Evolutionary conservation across 2,797 vertebrate species (phyloP).

Genomic region (Cheracebus regulus): DNA sequence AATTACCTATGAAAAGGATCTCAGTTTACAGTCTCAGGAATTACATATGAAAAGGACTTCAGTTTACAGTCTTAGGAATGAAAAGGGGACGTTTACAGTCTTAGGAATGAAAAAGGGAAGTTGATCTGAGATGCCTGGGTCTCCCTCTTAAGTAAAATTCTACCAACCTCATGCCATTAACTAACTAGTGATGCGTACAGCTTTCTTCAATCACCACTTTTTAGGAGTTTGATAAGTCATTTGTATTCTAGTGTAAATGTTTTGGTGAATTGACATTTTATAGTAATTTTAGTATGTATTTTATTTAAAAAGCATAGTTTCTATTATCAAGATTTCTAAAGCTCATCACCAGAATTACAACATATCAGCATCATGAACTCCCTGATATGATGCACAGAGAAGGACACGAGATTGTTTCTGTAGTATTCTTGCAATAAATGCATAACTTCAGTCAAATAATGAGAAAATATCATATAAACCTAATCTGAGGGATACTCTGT

Average conservation of each 20-base stretch:
- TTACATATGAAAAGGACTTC: too few relatives aligned
- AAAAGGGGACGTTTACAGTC: too few relatives aligned
- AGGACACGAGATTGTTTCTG: conserved; percentile 3
- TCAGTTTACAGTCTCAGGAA: too few relatives aligned
- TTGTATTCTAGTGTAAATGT: not conserved
- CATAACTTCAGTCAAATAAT: not conserved
- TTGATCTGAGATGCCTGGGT: too few relatives aligned
- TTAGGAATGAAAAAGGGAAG: too few relatives aligned
- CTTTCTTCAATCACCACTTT: conserved; percentile 14
- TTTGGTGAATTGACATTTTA: not conserved
- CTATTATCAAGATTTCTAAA: conserved; percentile 47
- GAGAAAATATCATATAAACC: not conserved
- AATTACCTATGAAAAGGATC: too few relatives aligned
- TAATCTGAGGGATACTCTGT: not conserved
- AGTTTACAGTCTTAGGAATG: too few relatives aligned
- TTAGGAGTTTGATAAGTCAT: not conserved
- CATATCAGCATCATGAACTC: not conserved
- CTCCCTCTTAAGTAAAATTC: conserved; percentile 5
- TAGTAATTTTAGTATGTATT: not conserved
- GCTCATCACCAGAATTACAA: not conserved
- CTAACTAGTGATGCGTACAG: conserved; percentile 7
- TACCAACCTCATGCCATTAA: conserved; percentile 32
- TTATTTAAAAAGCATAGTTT: conserved; percentile 21
- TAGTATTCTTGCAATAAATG: not conserved
- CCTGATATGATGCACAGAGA: not conserved